phyloP scores from a whole-genome alignment of 2,113 vertebrate species.

The Trematomus loennbergii region DNA sequence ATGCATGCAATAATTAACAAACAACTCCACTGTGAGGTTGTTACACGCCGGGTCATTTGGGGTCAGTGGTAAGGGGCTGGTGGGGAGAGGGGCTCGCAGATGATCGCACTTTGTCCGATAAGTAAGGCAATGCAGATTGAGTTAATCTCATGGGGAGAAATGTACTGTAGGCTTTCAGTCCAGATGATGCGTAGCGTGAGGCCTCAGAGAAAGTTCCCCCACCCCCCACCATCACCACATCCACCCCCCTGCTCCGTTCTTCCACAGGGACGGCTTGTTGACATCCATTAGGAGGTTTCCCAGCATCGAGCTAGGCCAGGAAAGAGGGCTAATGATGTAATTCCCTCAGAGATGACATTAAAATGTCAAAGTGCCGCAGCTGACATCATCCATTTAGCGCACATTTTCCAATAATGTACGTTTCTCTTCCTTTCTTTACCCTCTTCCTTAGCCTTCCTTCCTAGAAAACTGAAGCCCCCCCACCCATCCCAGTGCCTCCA shows the following conservation, averaged over 20 bases:
- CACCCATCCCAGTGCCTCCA: slow-evolving; percentile 48
- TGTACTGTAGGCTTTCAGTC: slow-evolving; percentile 65
- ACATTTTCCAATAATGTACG: slow-evolving; percentile 72
- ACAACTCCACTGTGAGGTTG: slow-evolving; percentile 44
- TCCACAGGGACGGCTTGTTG: slow-evolving; percentile 77
- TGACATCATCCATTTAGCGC: slow-evolving; percentile 82
- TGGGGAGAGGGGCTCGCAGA: slow-evolving; percentile 31
- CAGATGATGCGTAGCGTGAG: slow-evolving; percentile 59
- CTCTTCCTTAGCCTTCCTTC: slow-evolving; percentile 31
- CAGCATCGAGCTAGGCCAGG: slow-evolving; percentile 72
- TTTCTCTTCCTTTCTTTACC: slow-evolving; percentile 35
- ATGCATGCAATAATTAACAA: slow-evolving; percentile 75
- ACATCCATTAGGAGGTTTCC: slow-evolving; percentile 83
- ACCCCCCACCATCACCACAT: not conserved
- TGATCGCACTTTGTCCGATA: slow-evolving; percentile 59
- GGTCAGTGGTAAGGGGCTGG: slow-evolving; percentile 48
- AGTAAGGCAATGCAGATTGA: slow-evolving; percentile 42
- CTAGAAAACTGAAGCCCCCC: slow-evolving; percentile 40
- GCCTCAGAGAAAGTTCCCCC: slow-evolving; percentile 44
- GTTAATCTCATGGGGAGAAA: slow-evolving; percentile 62
- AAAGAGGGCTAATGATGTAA: slow-evolving; percentile 79
- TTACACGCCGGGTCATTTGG: slow-evolving; percentile 50
- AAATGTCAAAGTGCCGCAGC: slow-evolving; percentile 76
- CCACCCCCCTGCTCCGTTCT: slow-evolving; percentile 48
- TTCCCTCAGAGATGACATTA: slow-evolving; percentile 82